A percentile compares a stretch with the other conserved stretches of the same genome.
phyloP scores from a whole-genome alignment of 2,113 vertebrate species.

The Columbina picui region DNA sequence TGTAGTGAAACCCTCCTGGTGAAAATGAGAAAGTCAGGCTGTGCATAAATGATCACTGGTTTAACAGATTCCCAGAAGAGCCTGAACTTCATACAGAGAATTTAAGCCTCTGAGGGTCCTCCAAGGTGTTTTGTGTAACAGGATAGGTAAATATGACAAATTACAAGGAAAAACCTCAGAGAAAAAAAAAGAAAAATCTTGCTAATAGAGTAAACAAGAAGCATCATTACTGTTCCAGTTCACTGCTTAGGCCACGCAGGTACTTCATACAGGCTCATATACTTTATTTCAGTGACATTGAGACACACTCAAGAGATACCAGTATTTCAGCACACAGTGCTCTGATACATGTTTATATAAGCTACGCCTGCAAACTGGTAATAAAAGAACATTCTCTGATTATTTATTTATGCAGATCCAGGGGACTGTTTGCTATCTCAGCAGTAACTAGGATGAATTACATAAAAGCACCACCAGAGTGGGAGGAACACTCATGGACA shows the following conservation, averaged over 20 bases:
- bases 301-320: neutral
- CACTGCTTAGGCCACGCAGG: neutral
- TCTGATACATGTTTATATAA: neutral
- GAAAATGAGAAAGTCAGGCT: neutral
- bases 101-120: neutral
- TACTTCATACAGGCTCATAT: neutral
- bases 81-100: neutral
- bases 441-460: neutral
- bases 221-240: neutral
- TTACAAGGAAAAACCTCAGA: neutral
- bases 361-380: neutral
- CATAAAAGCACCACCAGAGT: neutral
- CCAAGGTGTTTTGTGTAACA: neutral
- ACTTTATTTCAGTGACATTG: neutral
- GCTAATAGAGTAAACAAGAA: neutral
- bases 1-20: neutral
- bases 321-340: neutral
- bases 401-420: neutral
- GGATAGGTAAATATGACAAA: neutral
- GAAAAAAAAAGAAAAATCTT: neutral
- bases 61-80: neutral
- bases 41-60: neutral
- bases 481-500: neutral
- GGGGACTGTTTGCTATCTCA: neutral
- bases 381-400: neutral